Evolutionary conservation across 1,140 invertebrate genomes (phyloP).

Genomic region (Lepidurus arcticus): DNA sequence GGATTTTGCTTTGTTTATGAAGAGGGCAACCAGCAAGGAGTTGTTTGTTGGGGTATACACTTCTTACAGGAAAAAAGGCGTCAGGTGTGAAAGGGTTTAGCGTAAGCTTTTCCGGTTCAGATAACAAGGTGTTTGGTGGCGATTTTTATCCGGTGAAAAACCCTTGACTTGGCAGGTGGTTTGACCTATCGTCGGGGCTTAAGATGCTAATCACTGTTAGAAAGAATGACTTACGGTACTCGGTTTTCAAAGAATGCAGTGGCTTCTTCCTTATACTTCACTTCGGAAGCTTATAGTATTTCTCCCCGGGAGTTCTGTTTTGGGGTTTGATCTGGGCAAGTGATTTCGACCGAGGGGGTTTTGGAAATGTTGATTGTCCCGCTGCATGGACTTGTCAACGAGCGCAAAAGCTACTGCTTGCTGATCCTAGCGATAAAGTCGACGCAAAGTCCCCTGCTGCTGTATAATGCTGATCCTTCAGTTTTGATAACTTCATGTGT

Average conservation of each 20-base stretch:
- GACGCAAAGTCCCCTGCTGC: background rate
- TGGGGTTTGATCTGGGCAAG: background rate
- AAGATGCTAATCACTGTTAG: conserved; percentile 2
- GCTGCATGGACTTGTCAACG: background rate
- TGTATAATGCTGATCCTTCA: background rate
- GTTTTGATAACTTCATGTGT: no score
- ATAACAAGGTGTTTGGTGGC: background rate
- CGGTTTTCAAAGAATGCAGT: background rate
- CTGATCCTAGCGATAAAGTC: background rate
- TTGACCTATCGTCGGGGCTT: background rate
- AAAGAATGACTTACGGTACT: conserved; percentile 9
- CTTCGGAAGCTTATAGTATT: conserved; percentile 15
- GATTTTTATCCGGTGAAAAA: background rate
- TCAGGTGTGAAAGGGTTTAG: background rate
- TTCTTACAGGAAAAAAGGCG: background rate
- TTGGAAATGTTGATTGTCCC: background rate
- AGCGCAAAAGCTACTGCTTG: background rate
- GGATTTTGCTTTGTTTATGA: background rate
- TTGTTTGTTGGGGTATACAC: background rate
- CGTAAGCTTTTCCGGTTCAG: conserved; percentile 12
- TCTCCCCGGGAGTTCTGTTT: background rate
- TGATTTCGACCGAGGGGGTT: conserved; percentile 3
- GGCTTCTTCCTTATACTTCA: background rate
- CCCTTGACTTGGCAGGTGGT: background rate
- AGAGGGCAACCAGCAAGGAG: background rate